A percentile compares a stretch with the other conserved stretches of the same genome.
Evolutionary conservation across 2,797 vertebrate species (phyloP).

Genomic region (Clarias fuscus): DNA sequence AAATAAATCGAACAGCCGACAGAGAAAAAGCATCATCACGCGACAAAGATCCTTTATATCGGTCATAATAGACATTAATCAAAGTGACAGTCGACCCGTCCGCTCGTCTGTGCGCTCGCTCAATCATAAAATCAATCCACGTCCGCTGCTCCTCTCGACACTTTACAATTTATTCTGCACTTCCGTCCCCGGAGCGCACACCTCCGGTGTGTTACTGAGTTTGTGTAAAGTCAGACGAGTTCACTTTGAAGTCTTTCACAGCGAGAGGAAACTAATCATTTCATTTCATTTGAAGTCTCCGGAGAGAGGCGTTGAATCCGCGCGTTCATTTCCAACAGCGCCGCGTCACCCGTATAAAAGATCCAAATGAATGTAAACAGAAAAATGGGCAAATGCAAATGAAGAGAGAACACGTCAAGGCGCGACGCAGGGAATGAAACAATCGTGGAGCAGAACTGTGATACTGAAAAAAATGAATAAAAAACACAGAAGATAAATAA

Average conservation of each 20-base stretch:
- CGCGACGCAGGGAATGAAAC: not conserved
- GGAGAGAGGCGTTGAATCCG: not conserved
- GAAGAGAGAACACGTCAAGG: not conserved
- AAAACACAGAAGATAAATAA: not conserved
- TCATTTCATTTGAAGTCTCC: slow-evolving; percentile 6
- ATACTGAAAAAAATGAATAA: not conserved
- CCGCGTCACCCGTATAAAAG: not conserved
- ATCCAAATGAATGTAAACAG: not conserved
- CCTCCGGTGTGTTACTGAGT: not conserved
- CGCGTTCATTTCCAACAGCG: not conserved
- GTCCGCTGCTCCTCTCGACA: not conserved
- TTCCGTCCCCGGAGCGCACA: not conserved
- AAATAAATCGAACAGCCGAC: slow-evolving; percentile 14
- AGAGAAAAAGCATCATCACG: not conserved
- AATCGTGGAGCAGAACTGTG: not conserved
- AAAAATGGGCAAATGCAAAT: not conserved
- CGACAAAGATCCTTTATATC: not conserved
- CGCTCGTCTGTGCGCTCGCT: not conserved
- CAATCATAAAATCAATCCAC: slow-evolving; percentile 20
- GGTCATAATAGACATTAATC: slow-evolving; percentile 22
- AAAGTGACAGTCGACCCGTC: not conserved
- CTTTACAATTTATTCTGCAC: slow-evolving; percentile 1
- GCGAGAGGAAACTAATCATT: slow-evolving; percentile 27
- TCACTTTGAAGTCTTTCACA: slow-evolving; percentile 27
- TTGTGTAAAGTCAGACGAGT: slow-evolving; percentile 9